A percentile compares a stretch with the other conserved stretches of the same genome.
Evolutionary conservation across 2,113 vertebrate genomes (phyloP).

Genomic region (Amblyornis subalaris): DNA sequence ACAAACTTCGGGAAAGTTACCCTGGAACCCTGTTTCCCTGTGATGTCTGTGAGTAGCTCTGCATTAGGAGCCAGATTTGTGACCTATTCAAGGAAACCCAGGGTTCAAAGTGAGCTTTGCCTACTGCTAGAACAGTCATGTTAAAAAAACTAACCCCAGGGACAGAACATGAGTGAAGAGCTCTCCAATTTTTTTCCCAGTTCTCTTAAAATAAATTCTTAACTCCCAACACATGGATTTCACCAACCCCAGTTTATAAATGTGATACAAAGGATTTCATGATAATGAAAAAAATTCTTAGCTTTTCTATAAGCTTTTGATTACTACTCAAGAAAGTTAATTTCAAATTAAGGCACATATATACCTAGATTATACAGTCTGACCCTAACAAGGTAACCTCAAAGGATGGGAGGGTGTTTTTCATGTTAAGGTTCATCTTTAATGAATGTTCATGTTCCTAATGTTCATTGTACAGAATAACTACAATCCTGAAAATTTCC

Average conservation of each 20-base stretch:
- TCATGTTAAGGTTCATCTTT: background rate
- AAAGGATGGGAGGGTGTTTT: background rate
- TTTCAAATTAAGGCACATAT: slow-evolving; percentile 38
- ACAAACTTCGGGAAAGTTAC: background rate
- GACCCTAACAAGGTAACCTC: slow-evolving; percentile 33
- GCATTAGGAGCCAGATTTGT: background rate
- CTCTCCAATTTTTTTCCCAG: background rate
- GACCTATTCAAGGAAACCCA: background rate
- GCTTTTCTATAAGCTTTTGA: background rate
- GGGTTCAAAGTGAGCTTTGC: background rate
- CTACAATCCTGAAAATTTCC: slow-evolving; percentile 7
- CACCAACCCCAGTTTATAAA: background rate
- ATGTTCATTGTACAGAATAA: background rate
- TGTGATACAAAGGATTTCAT: background rate
- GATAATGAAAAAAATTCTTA: background rate
- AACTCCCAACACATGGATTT: accelerated
- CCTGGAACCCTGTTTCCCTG: background rate
- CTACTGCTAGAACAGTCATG: background rate
- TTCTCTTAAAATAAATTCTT: background rate
- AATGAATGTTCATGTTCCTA: too few species aligned
- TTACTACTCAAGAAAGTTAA: slow-evolving; percentile 16
- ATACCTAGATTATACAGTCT: background rate
- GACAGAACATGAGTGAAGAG: background rate
- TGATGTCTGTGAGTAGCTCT: background rate
- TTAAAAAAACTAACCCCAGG: background rate